Evolutionary conservation across 2,888 invertebrate genomes (phyloP).

Genomic region (Melanostoma mellinum): DNA sequence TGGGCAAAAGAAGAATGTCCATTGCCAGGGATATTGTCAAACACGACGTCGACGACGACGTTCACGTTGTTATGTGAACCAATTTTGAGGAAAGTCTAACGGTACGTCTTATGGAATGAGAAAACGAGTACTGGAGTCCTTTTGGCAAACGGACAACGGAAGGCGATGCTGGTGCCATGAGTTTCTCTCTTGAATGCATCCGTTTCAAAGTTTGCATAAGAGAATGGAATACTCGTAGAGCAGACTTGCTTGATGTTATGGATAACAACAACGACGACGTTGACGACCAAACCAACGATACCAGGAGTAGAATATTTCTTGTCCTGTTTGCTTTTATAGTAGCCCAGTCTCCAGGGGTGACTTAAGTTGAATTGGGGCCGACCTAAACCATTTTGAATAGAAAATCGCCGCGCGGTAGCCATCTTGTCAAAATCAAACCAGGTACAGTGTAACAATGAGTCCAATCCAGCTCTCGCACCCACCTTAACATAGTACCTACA

Average conservation of each 20-base stretch:
- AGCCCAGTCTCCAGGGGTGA: conserved; percentile 29
- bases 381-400: conserved; percentile 44
- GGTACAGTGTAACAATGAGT: conserved; percentile 39
- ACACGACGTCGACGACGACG: conserved; percentile 30
- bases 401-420: conserved; percentile 59
- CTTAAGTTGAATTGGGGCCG: conserved; percentile 5
- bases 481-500: conserved; percentile 3
- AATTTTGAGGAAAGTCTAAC: conserved; percentile 63
- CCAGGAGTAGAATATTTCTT: conserved; percentile 61
- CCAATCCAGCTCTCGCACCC: conserved; percentile 33
- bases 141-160: conserved; percentile 61
- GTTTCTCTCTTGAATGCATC: conserved; percentile 70
- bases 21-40: conserved; percentile 68
- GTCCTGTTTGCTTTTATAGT: conserved; percentile 34
- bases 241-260: conserved; percentile 52
- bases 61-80: conserved; percentile 52
- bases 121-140: conserved; percentile 32
- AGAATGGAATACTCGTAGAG: conserved; percentile 43
- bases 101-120: conserved; percentile 54
- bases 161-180: conserved; percentile 65
- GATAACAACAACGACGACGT: conserved; percentile 39
- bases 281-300: conserved; percentile 48
- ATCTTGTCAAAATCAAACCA: conserved; percentile 61
- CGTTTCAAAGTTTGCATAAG: conserved; percentile 66
- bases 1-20: conserved; percentile 34